Base-by-base conservation (phyloP, 2,797 vertebrate species). In the Melanotaenia boesemani region DNA sequence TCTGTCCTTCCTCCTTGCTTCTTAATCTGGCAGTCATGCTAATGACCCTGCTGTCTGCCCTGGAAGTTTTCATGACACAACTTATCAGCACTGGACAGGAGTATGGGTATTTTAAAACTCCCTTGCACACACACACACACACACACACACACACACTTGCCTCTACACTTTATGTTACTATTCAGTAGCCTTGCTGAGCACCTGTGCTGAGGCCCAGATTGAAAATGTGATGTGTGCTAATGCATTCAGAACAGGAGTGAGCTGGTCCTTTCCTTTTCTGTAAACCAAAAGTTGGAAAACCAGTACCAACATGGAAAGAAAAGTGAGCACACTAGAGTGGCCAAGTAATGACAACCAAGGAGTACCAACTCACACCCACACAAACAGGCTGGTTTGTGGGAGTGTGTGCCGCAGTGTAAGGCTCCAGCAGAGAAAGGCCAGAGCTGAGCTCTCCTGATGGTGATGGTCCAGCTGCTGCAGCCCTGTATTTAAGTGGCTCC, bases 201-300 rank as follows among this genome's bases (percentile, higher is more conserved):
- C 81, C 80, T 76, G 74, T 81, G 83, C 87, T 50, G 77, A 79
- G 85, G 88, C 82, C 90, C 87, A 85, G 87, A 91, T 91, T 90
- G 89, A 79, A 90, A 90, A 87, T 84, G 82, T 72, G 84, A 91
- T 89, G 88, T 87, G 89, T 90, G 90, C 85, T 91, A 90, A 93
- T 92, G 85, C 83, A 92, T 93, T 90, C 92, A 86, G 88, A 90
- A 87, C 88, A 87, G 83, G 86, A 89, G 88, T 89, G 88, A 91
- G 88, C 84, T 58, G 48, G 86, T 79, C 74, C 84, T 80, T 76
- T 84, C 86, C 87, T 77, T 81, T 75, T 82, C 86, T 82, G 72
- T 83, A 66, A 86, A 85, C 79, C 85, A 89, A 79, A 88, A 89
- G 86, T 86, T 81, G 84, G 84, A 88, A 89, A 87, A 81, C 81